Conservation (phyloP, 2,888 invertebrate species). For the Adelphocoris suturalis region DNA sequence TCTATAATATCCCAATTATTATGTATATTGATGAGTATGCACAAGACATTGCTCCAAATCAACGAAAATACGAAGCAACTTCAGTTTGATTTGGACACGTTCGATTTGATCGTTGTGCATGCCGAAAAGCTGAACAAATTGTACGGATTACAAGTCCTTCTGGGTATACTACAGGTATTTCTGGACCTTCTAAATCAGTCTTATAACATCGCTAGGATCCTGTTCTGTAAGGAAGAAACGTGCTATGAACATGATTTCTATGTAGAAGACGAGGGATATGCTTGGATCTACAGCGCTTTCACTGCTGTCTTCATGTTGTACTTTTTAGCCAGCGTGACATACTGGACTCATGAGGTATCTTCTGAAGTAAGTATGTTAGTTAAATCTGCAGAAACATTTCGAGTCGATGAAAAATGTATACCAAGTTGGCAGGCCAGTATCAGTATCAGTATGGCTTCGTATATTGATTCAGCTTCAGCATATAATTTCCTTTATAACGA, state of each 20-base stretch:
- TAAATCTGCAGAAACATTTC: no score
- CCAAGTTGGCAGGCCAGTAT: no score
- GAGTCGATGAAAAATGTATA: no score
- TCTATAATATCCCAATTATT: slow-evolving; percentile 16
- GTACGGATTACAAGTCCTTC: slow-evolving; percentile 10
- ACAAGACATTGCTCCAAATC: slow-evolving; percentile 16
- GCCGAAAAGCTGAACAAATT: slow-evolving; percentile 10
- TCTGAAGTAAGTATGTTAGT: neutral
- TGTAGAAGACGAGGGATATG: neutral
- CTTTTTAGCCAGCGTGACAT: neutral
- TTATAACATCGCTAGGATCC: neutral
- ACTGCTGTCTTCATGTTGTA: neutral
- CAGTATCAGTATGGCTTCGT: no score
- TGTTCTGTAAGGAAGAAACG: neutral
- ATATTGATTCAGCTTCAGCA: no score
- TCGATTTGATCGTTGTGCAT: slow-evolving; percentile 22
- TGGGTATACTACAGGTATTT: neutral
- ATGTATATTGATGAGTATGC: slow-evolving; percentile 18
- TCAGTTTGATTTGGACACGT: neutral
- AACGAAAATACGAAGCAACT: neutral
- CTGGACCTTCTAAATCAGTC: slow-evolving; percentile 18
- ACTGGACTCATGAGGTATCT: slow-evolving; percentile 19
- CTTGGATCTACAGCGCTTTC: neutral
- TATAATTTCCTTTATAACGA: no score
- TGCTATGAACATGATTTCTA: slow-evolving; percentile 16